These are phyloP conservation scores for Ypsolopha sequella DNA, from an alignment of 2,888 invertebrate species.

Conservation along the genomic window DNA sequence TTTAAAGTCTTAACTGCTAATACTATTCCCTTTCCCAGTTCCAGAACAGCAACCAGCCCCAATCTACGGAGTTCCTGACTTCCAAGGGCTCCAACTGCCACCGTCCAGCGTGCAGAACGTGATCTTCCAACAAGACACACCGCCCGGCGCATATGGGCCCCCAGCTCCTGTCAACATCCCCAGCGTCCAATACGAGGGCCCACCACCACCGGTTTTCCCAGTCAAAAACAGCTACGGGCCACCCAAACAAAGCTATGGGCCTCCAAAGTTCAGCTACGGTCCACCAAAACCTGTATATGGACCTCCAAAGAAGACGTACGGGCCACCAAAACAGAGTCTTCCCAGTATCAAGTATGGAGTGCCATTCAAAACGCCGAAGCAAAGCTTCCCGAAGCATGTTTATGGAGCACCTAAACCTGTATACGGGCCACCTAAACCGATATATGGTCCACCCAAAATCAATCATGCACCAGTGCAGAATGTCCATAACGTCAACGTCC, in stretches of 20 bases:
- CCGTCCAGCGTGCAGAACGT: slow-evolving; percentile 5
- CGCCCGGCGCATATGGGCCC: slow-evolving; percentile 57
- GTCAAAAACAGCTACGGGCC: slow-evolving; percentile 26
- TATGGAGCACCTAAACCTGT: slow-evolving; percentile 32
- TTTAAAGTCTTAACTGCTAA: too few relatives aligned
- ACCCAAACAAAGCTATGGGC: slow-evolving; percentile 52
- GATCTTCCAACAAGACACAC: slow-evolving; percentile 27
- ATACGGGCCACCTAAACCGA: slow-evolving; percentile 60
- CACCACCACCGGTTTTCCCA: slow-evolving; percentile 22
- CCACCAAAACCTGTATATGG: slow-evolving; percentile 48
- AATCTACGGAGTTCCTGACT: slow-evolving; percentile 71
- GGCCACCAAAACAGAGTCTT: slow-evolving; percentile 34
- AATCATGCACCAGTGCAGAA: slow-evolving; percentile 15
- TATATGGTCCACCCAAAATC: slow-evolving; percentile 38
- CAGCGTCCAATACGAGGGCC: slow-evolving; percentile 20
- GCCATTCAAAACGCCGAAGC: slow-evolving; percentile 41
- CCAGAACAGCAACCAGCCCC: slow-evolving; percentile 64
- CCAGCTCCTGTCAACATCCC: slow-evolving; percentile 47
- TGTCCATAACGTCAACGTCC: slow-evolving; percentile 21
- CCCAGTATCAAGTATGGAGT: slow-evolving; percentile 43
- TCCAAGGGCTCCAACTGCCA: slow-evolving; percentile 29
- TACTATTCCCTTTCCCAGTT: slow-evolving; percentile 23
- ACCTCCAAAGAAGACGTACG: slow-evolving; percentile 39
- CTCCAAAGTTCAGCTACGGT: slow-evolving; percentile 53
- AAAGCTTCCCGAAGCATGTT: slow-evolving; percentile 32